Evolutionary conservation across 2,113 vertebrate species (phyloP), one percentile per base, ranked within the genome.

Genomic region (Alethe diademata): DNA sequence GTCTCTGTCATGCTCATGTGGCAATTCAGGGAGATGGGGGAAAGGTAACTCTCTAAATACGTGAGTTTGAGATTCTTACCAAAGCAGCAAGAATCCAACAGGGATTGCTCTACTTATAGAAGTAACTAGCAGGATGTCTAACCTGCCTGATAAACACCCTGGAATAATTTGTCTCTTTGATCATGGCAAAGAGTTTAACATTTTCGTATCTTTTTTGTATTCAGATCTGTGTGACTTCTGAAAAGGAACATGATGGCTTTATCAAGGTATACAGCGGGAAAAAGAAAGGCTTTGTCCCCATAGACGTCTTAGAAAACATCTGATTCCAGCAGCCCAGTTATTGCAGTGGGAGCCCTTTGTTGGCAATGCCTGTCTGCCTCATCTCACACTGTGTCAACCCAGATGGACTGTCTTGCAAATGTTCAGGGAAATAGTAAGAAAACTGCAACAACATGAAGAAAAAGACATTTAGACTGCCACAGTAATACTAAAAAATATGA

Each of bases 261-360:
- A 98, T 99, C 97, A 98, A 98, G 96, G 99, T 99, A 86, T 97
- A 97, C 94, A 98, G 99, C 7, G 99, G 99, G 67, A 99, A 99
- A 97, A 99, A 99, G 97, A 98, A 97, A 96, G 99, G 99, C 82
- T 99, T 98, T 5, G 98, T 99, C 69, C 99, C 99, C 56, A 97
- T 98, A 36, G 98, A 99, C 2, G 93, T 99, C 85, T 98, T 99
- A 78, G 99, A 99, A 96, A 98, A 98, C 88, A 98, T 99, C 97
- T 99, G 99, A 99, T 69, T 74, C 14, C 91, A n/a, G 20, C 74
- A 78, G 61, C 75, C 91, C 17, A 19, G 86, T 88, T 33, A 45
- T 86, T 62, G 94, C 95, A 90, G 94, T 90, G 80, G 93, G 89
- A 89, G 94, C 93, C 91, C 95, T 95, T 96, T 95, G 88, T 93